A percentile compares a stretch with the other conserved stretches of the same genome.
Conservation (phyloP, 1,140 invertebrate genomes). For the Thaumetopoea pityocampa region DNA sequence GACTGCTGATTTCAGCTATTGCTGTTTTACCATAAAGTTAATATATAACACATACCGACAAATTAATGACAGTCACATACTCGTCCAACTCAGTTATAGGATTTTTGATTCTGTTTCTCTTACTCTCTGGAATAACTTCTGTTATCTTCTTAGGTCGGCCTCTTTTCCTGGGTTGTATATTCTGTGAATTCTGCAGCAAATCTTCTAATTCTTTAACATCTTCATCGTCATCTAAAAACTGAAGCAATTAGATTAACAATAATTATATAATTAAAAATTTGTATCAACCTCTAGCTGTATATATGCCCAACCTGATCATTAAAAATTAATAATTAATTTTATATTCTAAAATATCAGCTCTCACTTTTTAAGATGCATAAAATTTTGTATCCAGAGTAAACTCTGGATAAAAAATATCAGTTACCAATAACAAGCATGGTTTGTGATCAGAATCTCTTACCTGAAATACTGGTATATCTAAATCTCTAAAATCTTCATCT, state of each 20-base stretch:
- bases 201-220: neutral
- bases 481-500: neutral
- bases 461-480: neutral
- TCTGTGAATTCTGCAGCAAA: neutral
- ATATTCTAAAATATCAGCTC: too few relatives aligned
- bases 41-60: slow-evolving; percentile 46
- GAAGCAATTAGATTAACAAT: neutral
- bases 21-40: neutral
- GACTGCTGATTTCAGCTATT: too few relatives aligned
- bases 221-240: neutral
- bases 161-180: neutral
- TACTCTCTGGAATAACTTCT: neutral
- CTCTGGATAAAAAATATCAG: too few relatives aligned
- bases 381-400: too few relatives aligned
- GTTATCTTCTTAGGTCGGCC: neutral
- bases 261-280: too few relatives aligned
- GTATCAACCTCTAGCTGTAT: too few relatives aligned
- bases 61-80: slow-evolving; percentile 42
- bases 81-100: slow-evolving; percentile 32
- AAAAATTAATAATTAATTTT: too few relatives aligned
- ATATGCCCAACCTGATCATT: too few relatives aligned
- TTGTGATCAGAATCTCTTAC: neutral
- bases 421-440: neutral
- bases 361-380: too few relatives aligned
- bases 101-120: neutral